phyloP scores from a whole-genome alignment of 2,888 invertebrate genomes.

The Anoncus sp. region DNA sequence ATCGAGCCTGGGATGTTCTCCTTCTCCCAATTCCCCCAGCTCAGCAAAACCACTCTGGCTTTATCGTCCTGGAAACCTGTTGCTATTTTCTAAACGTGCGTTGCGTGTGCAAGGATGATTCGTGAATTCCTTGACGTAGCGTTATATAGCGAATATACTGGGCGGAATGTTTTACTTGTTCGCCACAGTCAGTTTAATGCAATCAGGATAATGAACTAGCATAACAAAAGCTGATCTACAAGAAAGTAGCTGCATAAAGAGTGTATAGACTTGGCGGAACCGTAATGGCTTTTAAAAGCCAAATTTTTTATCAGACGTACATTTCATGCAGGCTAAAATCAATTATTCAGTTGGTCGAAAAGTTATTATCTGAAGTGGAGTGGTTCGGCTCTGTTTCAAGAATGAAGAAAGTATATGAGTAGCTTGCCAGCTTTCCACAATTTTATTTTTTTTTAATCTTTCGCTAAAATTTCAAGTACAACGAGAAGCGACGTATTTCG shows the following conservation, averaged over 20 bases:
- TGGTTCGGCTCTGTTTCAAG: background rate
- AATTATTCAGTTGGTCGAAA: background rate
- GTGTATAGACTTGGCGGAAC: background rate
- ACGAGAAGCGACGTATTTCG: conserved; percentile 69
- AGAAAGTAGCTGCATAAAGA: background rate
- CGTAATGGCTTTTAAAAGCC: background rate
- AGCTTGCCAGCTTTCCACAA: background rate
- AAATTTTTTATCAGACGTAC: background rate
- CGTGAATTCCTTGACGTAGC: conserved; percentile 13
- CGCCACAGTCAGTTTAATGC: background rate
- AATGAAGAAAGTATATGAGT: background rate
- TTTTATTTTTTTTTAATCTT: background rate
- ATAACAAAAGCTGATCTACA: background rate
- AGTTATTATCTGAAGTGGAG: background rate
- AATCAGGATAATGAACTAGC: background rate
- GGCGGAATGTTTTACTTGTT: conserved; percentile 20
- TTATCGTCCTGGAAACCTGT: conserved; percentile 59
- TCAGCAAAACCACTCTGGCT: conserved; percentile 17
- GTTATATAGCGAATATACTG: conserved; percentile 1
- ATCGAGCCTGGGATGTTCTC: conserved; percentile 20
- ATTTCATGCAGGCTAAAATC: background rate
- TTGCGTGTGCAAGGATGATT: conserved; percentile 34
- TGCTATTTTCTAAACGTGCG: conserved; percentile 61
- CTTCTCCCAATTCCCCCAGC: conserved; percentile 13
- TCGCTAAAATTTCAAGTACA: conserved; percentile 63